Conservation (phyloP, 2,888 invertebrate genomes). For the Hemithea aestivaria region DNA sequence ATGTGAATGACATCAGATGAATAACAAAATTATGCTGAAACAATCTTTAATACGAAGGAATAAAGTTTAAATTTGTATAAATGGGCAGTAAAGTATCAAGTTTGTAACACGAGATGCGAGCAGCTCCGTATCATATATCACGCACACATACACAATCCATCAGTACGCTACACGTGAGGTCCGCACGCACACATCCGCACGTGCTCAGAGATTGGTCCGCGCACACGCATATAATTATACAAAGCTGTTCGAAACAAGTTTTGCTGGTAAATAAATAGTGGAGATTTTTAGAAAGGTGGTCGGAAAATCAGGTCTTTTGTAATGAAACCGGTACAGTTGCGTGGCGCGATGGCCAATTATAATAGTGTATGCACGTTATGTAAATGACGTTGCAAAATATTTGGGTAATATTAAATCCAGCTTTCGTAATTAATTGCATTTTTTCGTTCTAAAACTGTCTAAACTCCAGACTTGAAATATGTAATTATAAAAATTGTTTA, state of each 20-base stretch:
- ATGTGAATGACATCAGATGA: constrained; percentile 47
- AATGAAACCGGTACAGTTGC: constrained; percentile 35
- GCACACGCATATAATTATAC: constrained; percentile 27
- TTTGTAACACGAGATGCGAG: constrained; percentile 28
- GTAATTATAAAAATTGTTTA: too few species aligned
- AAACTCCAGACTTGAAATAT: too few species aligned
- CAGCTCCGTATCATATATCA: constrained; percentile 29
- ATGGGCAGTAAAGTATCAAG: constrained; percentile 5
- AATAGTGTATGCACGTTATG: constrained; percentile 27
- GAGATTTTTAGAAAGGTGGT: constrained; percentile 76
- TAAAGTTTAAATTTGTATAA: constrained; percentile 36
- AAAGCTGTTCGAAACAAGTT: constrained; percentile 60
- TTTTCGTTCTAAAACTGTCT: too few species aligned
- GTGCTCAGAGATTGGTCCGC: constrained; percentile 24
- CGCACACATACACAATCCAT: constrained; percentile 10
- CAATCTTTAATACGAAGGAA: constrained; percentile 7
- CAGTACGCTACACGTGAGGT: constrained; percentile 7
- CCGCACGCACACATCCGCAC: constrained; percentile 17
- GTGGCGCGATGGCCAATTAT: constrained; percentile 26
- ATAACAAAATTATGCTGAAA: constrained; percentile 19
- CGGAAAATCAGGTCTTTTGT: constrained; percentile 46
- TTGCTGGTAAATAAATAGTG: constrained; percentile 54
- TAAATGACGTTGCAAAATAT: constrained; percentile 30
- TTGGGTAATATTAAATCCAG: constrained; percentile 19
- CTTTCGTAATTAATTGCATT: constrained; percentile 7